Percentiles rank a stretch among this genome's conserved stretches.
Evolutionary conservation across 2,113 vertebrate genomes (phyloP).

Genomic region (Festucalex cinctus): DNA sequence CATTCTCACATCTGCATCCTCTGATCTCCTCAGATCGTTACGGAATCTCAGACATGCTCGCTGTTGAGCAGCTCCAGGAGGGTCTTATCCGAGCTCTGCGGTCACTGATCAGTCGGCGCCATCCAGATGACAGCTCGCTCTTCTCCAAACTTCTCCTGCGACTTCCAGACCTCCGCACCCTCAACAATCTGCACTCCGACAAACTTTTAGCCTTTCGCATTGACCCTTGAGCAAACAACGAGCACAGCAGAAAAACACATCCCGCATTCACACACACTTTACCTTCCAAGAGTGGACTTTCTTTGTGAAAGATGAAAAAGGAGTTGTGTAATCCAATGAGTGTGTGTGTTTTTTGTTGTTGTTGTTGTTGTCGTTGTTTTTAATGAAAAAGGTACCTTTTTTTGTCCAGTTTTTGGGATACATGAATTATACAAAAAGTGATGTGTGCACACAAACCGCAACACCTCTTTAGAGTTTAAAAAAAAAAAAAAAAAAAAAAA

Average conservation of each 20-base stretch:
- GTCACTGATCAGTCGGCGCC: conserved; percentile 67
- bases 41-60: conserved; percentile 64
- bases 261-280: conserved; percentile 8
- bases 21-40: conserved; percentile 64
- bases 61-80: conserved; percentile 78
- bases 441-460: conserved; percentile 32
- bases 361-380: conserved; percentile 9
- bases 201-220: conserved; percentile 79
- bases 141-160: conserved; percentile 75
- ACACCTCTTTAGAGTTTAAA: conserved; percentile 24
- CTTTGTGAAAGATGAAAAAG: conserved; percentile 25
- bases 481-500: background rate
- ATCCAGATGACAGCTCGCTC: conserved; percentile 65
- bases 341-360: too few species aligned
- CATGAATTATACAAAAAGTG: conserved; percentile 19
- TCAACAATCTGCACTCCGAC: conserved; percentile 78
- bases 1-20: conserved; percentile 20
- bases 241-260: conserved; percentile 9
- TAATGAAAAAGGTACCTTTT: conserved; percentile 8
- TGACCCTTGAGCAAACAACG: conserved; percentile 55
- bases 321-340: conserved; percentile 35
- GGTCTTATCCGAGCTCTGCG: conserved; percentile 71
- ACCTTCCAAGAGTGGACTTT: conserved; percentile 40
- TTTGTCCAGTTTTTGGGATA: conserved; percentile 4
- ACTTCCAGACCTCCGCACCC: conserved; percentile 76